Evolutionary conservation across 2,797 vertebrate genomes (phyloP), one percentile per base, ranked within the genome.

Genomic region (Decapterus maruadsi): DNA sequence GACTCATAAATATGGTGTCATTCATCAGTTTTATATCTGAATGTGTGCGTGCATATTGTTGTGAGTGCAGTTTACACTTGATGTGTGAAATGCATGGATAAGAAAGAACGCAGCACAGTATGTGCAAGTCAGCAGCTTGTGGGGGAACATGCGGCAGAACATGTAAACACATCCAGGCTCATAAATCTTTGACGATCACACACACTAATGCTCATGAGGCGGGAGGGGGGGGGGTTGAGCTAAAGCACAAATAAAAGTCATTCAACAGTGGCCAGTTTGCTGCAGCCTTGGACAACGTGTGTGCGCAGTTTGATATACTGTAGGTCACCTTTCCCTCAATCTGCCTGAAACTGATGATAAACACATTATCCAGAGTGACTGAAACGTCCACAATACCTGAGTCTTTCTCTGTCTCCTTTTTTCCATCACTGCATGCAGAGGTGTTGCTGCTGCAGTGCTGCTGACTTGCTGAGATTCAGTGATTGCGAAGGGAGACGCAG

Each of bases 391-490:
- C 43, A 36, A 46, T 51, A 55, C 56, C 36, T 20, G 34, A 36
- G 14, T 63, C 38, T 46, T 20, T 20, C 19, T 58, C 9, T 17
- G 31, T 56, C n/a, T 57, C 43, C 45, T 12, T 38, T 51, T 38
- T 48, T 46, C 71, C 26, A 17, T 5, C 3, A 22, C 36, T 68
- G 77, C 38, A 22, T 51, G 38, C 62, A 56, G 72, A 72, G 42
- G 31, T 36, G 75, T 51, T 29, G 9, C 67, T 77, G 69, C 78
- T 88, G 89, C 87, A 87, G 79, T 87, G 87, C 80, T 82, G 88
- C 89, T 89, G 86, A 86, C 53, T 40, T 43, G 72, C 68, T 66
- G 83, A 77, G 87, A 68, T 77, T 76, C 72, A 63, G 74, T 50
- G 79, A 75, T 66, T 82, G 58, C 80, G 81, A 75, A 51, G 69